A percentile compares a stretch with the other conserved stretches of the same genome.
Conservation (phyloP, 2,888 invertebrate genomes). For the Lasioglossum pauxillum region DNA sequence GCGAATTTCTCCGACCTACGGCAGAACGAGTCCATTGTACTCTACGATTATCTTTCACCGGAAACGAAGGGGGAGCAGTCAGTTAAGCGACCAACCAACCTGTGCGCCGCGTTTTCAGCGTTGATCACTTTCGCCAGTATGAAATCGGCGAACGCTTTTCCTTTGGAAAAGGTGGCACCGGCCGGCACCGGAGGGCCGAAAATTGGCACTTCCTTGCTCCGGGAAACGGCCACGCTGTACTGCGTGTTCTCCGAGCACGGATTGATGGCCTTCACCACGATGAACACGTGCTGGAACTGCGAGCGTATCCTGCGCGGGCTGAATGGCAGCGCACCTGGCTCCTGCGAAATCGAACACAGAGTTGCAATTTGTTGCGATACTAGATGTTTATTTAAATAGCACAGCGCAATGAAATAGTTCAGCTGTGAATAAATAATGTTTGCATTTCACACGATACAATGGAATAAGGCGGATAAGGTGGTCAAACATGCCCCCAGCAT, state of each 20-base stretch:
- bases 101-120: conserved; percentile 97
- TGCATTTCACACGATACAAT: too few relatives aligned
- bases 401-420: too few relatives aligned
- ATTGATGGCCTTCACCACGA: conserved; percentile 94
- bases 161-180: conserved; percentile 94
- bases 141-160: conserved; percentile 97
- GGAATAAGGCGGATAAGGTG: too few relatives aligned
- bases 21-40: not conserved
- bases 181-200: conserved; percentile 98
- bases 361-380: too few relatives aligned
- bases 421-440: too few relatives aligned
- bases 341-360: conserved; percentile 85
- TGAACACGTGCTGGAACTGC: conserved; percentile 99
- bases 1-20: conserved; percentile 96
- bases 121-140: conserved; percentile 98
- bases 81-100: conserved; percentile 62
- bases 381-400: too few relatives aligned
- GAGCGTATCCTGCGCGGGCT: conserved; percentile 97
- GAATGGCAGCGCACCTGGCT: conserved; percentile 96
- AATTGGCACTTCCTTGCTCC: conserved; percentile 97
- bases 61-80: not conserved
- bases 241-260: conserved; percentile 96
- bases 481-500: too few relatives aligned
- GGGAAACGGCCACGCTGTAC: conserved; percentile 91
- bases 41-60: not conserved